Evolutionary conservation across 2,113 vertebrate species (phyloP).

Genomic region (Apodemus speciosus): DNA sequence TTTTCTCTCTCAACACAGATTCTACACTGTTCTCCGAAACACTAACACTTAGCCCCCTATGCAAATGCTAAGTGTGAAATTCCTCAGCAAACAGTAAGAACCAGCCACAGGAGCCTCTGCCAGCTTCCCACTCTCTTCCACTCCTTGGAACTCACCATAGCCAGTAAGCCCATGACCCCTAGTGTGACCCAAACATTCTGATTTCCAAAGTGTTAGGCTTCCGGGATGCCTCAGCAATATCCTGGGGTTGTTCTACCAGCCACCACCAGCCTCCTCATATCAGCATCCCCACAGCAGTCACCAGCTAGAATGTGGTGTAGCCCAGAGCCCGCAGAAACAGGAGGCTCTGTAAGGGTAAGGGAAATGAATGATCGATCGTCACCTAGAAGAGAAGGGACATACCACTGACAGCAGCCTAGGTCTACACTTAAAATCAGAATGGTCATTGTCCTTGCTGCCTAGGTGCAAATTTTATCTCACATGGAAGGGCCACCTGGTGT

Average conservation of each 20-base stretch:
- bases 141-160: neutral
- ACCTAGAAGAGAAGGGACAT: neutral
- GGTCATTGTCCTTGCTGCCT: neutral
- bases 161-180: neutral
- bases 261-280: neutral
- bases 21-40: neutral
- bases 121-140: neutral
- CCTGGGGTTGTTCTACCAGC: neutral
- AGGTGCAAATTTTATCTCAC: neutral
- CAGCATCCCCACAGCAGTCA: neutral
- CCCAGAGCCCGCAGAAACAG: neutral
- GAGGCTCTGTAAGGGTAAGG: neutral
- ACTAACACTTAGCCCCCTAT: neutral
- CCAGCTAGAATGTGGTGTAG: neutral
- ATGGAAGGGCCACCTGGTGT: neutral
- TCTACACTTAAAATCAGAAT: neutral
- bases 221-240: neutral
- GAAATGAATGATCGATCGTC: slow-evolving; percentile 4
- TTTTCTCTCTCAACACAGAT: neutral
- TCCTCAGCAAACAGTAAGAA: neutral
- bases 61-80: neutral
- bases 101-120: neutral
- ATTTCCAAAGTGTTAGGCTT: neutral
- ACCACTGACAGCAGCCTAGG: neutral
- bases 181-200: neutral